phyloP scores from a whole-genome alignment of 2,888 invertebrate genomes.

The Hydropsyche betteni region DNA sequence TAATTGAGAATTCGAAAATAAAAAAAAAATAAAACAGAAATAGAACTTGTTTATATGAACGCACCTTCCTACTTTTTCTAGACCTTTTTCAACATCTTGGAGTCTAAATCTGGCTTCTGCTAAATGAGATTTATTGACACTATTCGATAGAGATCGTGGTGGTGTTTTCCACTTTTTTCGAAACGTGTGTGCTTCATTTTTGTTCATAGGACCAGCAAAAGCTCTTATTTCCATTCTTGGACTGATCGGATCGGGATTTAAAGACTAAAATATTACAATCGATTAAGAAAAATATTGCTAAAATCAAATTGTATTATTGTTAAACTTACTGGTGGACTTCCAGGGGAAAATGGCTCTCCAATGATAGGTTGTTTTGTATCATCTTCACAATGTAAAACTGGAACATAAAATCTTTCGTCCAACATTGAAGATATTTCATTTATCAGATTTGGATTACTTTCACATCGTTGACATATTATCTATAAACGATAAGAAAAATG shows the following conservation, averaged over 20 bases:
- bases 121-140: slow-evolving; percentile 38
- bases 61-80: slow-evolving; percentile 84
- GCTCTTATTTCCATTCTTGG: slow-evolving; percentile 82
- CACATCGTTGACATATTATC: slow-evolving; percentile 79
- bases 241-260: slow-evolving; percentile 72
- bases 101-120: slow-evolving; percentile 62
- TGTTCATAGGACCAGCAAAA: slow-evolving; percentile 91
- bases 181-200: slow-evolving; percentile 75
- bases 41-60: slow-evolving; percentile 2
- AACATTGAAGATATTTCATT: slow-evolving; percentile 71
- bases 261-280: slow-evolving; percentile 61
- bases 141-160: slow-evolving; percentile 62
- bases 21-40: neutral
- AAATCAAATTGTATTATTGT: neutral
- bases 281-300: too few relatives aligned
- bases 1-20: slow-evolving; percentile 17
- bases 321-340: slow-evolving; percentile 70
- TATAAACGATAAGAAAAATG: slow-evolving; percentile 57
- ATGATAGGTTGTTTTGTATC: slow-evolving; percentile 78
- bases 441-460: slow-evolving; percentile 60
- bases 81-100: slow-evolving; percentile 83
- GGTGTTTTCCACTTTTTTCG: slow-evolving; percentile 86
- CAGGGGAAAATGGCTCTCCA: slow-evolving; percentile 81
- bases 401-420: slow-evolving; percentile 85
- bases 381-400: slow-evolving; percentile 83